Conservation (phyloP, 2,888 invertebrate genomes). For the Amiota minor region DNA sequence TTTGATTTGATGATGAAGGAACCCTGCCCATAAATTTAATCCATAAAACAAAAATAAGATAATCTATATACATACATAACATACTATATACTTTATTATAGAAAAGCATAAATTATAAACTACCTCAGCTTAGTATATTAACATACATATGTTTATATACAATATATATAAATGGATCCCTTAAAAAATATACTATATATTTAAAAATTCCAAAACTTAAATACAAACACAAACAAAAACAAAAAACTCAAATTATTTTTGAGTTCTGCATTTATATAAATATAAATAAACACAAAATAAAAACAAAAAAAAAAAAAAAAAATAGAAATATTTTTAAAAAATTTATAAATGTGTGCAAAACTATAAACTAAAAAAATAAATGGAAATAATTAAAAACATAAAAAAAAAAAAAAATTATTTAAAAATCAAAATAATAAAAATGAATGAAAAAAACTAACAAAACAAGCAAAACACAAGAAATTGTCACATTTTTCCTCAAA, state of each 20-base stretch:
- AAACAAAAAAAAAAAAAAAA: conserved; percentile 13
- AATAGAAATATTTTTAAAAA: background rate
- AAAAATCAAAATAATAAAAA: conserved; percentile 39
- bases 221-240: conserved; percentile 36
- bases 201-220: conserved; percentile 33
- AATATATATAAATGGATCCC: conserved; percentile 41
- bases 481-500: no score
- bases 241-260: conserved; percentile 47
- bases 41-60: no score
- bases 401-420: conserved; percentile 50
- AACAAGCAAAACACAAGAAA: background rate
- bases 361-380: conserved; percentile 31
- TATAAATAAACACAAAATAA: conserved; percentile 18
- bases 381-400: conserved; percentile 37
- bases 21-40: no score
- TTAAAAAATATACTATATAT: conserved; percentile 35
- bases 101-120: conserved; percentile 49
- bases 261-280: conserved; percentile 64
- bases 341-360: background rate
- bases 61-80: conserved; percentile 34
- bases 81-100: conserved; percentile 49
- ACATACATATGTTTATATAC: conserved; percentile 53
- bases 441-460: conserved; percentile 32
- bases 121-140: conserved; percentile 68
- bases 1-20: no score